Evolutionary conservation across 2,797 vertebrate species (phyloP).

Genomic region (Manis crassicaudata): DNA sequence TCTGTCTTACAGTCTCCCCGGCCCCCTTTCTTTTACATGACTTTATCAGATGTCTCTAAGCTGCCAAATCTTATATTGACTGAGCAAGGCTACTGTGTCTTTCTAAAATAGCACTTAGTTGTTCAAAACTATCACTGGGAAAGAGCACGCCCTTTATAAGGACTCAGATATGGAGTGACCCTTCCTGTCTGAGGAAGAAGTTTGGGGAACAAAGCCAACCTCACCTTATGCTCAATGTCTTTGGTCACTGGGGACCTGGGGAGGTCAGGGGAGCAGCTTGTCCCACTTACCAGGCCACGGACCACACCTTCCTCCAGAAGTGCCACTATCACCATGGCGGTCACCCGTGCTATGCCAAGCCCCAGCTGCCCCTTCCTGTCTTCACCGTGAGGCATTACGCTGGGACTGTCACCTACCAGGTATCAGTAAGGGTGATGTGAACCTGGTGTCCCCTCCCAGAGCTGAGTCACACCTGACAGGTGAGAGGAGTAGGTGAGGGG

Average conservation of each 20-base stretch:
- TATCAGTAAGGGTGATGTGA: slow-evolving; percentile 58
- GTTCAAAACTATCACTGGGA: background rate
- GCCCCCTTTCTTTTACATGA: background rate
- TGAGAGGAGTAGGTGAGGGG: background rate
- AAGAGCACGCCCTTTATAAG: background rate
- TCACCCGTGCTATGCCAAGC: slow-evolving; percentile 91
- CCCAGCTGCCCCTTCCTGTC: slow-evolving; percentile 93
- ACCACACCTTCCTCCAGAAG: slow-evolving; percentile 97
- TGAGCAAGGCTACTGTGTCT: background rate
- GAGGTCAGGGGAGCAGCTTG: background rate
- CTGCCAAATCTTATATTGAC: background rate
- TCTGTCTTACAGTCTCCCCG: background rate
- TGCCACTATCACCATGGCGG: slow-evolving; percentile 95
- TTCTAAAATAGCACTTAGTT: background rate
- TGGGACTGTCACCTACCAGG: slow-evolving; percentile 95
- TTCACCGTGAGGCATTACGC: slow-evolving; percentile 94
- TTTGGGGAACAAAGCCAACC: no score
- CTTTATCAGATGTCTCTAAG: background rate
- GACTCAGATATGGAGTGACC: no score
- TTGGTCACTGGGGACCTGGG: background rate
- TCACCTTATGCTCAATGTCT: background rate
- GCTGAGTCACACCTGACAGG: background rate
- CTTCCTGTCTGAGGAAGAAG: background rate
- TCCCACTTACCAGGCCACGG: slow-evolving; percentile 89
- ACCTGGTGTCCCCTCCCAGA: background rate